Evolutionary conservation across 2,888 invertebrate genomes (phyloP), one percentile per base, ranked within the genome.

Genomic region (Drosophila borborema): DNA sequence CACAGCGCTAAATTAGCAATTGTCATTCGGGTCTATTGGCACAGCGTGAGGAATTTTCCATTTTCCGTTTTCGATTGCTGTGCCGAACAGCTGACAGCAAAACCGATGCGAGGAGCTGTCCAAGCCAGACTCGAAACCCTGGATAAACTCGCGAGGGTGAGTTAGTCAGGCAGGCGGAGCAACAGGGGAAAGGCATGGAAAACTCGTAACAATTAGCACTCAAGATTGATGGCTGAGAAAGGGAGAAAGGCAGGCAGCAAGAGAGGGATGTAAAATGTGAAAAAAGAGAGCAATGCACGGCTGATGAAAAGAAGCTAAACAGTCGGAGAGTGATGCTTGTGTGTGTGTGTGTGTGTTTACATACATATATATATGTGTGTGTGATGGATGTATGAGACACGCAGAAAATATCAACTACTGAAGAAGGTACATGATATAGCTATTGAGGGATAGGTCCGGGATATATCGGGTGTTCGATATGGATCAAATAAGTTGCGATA

Each of bases 141-240:
- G 55, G 36, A 41, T 34, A 54, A 45, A 45, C 36, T 41, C 18
- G 12, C 6, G 16, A n/a, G 46, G 18, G 14, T 43, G 16, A 18
- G n/a, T 6, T 9, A 18, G n/a, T 6, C 12, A n/a, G 20, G 10
- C 2, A 14, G 41, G 5, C 8, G 23, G 36, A n/a, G 38, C 20
- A 16, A 28, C 23, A 34, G 31, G 31, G 46, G 12, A 41, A 16
- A 41, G 66, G 64, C 60, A 67, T 65, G 69, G 54, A 45, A 46
- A 81, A 86, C 61, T 82, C 82, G 80, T 80, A 90, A 81, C 90
- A 90, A 89, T 89, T 89, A 89, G 86, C 86, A 76, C 84, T 80
- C 81, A 78, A 81, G 82, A 86, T 88, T 81, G 88, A 89, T 82
- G 88, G 72, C 77, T 55, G 51, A 28, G 61, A 45, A 62, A 61